Percentiles rank a stretch among this genome's conserved stretches.
Evolutionary conservation across 1,140 invertebrate genomes (phyloP).

Genomic region (Pseudobourletiella spinata): DNA sequence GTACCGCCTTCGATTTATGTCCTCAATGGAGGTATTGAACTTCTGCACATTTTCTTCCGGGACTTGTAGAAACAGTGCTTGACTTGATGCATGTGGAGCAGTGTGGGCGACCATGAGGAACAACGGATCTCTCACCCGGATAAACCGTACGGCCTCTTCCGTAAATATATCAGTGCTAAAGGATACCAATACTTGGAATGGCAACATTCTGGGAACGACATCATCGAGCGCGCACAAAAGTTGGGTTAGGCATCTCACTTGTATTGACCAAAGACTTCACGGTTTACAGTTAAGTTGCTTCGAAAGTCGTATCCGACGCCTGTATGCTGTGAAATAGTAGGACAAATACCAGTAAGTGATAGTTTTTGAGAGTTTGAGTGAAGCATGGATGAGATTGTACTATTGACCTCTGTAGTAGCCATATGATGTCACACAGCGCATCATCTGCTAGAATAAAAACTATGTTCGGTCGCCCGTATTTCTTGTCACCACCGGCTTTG

Average conservation of each 20-base stretch:
- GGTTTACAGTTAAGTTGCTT: constrained; percentile 30
- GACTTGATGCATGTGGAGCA: constrained; percentile 73
- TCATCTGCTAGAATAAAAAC: constrained; percentile 44
- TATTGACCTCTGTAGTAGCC: constrained; percentile 70
- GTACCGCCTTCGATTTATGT: constrained; percentile 61
- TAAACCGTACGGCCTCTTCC: constrained; percentile 58
- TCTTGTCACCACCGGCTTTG: too few relatives aligned
- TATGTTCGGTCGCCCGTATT: constrained; percentile 39
- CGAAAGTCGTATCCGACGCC: constrained; percentile 38
- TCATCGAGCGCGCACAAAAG: neutral
- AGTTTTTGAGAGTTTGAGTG: neutral
- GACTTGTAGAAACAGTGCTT: constrained; percentile 64
- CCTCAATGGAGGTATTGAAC: constrained; percentile 55
- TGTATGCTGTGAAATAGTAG: constrained; percentile 9
- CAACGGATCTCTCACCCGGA: constrained; percentile 49
- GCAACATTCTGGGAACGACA: constrained; percentile 41
- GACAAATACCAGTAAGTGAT: too few relatives aligned
- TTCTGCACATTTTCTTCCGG: constrained; percentile 58
- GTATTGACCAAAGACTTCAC: constrained; percentile 38
- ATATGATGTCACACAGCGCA: constrained; percentile 46
- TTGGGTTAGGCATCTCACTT: constrained; percentile 13
- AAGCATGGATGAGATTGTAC: too few relatives aligned
- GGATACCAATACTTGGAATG: constrained; percentile 39
- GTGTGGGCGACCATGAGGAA: constrained; percentile 79
- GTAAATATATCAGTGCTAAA: constrained; percentile 80